phyloP scores from a whole-genome alignment of 2,113 vertebrate species.

The Dunckerocampus dactyliophorus region DNA sequence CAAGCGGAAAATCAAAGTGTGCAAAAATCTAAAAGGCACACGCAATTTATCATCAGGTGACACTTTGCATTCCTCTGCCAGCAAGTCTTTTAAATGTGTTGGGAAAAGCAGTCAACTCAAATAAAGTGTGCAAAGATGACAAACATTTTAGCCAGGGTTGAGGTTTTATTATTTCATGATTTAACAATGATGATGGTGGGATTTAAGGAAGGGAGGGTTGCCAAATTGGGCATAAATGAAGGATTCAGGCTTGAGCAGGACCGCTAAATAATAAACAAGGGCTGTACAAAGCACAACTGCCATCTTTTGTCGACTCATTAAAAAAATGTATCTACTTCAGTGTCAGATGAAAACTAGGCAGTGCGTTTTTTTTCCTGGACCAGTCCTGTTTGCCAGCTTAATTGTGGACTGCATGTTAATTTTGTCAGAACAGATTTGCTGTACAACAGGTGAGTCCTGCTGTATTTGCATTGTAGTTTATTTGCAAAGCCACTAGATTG shows the following conservation, averaged over 20 bases:
- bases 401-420: too few species aligned
- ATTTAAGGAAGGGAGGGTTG: not conserved
- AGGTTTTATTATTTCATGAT: not conserved
- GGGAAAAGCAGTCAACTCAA: not conserved
- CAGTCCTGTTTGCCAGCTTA: too few species aligned
- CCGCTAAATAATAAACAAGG: not conserved
- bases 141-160: not conserved
- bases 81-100: not conserved
- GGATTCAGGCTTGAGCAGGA: not conserved
- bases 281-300: not conserved
- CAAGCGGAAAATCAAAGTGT: constrained; percentile 18
- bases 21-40: not conserved
- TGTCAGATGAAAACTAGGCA: not conserved
- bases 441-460: too few species aligned
- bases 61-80: constrained; percentile 35
- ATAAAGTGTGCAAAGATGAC: not conserved
- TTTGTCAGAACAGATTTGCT: too few species aligned
- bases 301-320: not conserved
- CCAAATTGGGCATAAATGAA: not conserved
- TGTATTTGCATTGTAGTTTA: too few species aligned
- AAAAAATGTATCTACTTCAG: not conserved
- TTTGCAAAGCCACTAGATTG: too few species aligned
- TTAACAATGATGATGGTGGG: not conserved
- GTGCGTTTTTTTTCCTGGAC: too few species aligned
- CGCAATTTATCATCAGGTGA: constrained; percentile 34